Conservation (phyloP, 2,113 vertebrate species). For the Dipodomys spectabilis region DNA sequence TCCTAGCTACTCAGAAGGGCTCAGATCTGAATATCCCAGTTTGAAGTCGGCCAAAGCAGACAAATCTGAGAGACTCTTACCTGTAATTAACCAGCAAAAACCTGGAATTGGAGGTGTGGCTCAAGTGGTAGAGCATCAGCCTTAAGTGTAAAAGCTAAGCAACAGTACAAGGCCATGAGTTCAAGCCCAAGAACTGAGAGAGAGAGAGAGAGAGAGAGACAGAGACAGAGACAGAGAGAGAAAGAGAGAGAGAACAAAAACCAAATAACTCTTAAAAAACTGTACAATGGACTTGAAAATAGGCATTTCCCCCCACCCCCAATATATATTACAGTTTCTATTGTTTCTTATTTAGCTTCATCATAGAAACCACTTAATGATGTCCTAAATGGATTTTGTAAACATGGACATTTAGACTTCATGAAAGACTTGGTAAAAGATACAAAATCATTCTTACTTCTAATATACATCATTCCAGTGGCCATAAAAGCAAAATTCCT, state of each 20-base stretch:
- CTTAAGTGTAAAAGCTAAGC: no score
- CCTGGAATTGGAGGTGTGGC: no score
- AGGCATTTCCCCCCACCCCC: neutral
- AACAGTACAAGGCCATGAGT: no score
- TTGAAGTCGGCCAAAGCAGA: no score
- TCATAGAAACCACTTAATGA: conserved; percentile 47
- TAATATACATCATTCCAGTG: conserved; percentile 58
- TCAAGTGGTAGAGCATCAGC: no score
- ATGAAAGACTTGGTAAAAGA: conserved; percentile 58
- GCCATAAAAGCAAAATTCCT: conserved; percentile 59
- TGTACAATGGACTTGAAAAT: neutral
- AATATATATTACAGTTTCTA: neutral
- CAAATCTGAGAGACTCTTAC: no score
- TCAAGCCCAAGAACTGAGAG: no score
- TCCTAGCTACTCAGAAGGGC: no score
- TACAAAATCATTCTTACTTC: conserved; percentile 61
- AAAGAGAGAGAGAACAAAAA: neutral
- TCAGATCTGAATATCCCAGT: no score
- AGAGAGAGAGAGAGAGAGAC: no score
- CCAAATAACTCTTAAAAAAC: neutral
- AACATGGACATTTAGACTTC: conserved; percentile 48
- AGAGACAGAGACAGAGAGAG: no score
- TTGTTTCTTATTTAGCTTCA: conserved; percentile 40
- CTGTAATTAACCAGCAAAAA: no score
- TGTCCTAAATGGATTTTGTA: conserved; percentile 58